Conservation (phyloP, 1,140 invertebrate genomes). For the Papilio glaucus region DNA sequence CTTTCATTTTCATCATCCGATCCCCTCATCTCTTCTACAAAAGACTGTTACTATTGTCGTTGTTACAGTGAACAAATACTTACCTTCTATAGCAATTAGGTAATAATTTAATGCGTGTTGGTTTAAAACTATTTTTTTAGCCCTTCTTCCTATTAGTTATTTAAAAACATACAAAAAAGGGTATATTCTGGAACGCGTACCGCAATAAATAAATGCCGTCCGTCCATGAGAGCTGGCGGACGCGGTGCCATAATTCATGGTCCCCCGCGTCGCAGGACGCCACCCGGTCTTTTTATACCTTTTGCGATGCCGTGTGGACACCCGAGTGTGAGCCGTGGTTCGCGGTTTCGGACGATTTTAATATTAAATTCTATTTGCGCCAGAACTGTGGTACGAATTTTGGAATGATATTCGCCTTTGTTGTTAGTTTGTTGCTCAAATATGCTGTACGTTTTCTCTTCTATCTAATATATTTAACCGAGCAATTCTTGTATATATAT, state of each 20-base stretch:
- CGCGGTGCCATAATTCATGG: conserved; percentile 50
- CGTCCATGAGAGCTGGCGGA: conserved; percentile 20
- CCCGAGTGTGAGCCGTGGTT: conserved; percentile 41
- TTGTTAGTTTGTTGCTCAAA: conserved; percentile 4
- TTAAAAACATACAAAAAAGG: conserved; percentile 1
- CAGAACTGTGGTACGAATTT: not conserved
- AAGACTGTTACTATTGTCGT: too few relatives aligned
- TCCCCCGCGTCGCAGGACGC: conserved; percentile 41
- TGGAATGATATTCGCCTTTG: conserved; percentile 17
- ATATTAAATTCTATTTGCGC: conserved; percentile 39
- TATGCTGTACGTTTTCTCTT: not conserved
- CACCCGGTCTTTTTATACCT: conserved; percentile 54
- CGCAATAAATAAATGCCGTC: conserved; percentile 34
- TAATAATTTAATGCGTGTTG: not conserved
- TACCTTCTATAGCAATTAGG: not conserved
- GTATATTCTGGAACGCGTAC: conserved; percentile 16
- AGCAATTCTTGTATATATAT: too few relatives aligned
- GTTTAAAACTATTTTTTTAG: not conserved
- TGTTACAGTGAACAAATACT: too few relatives aligned
- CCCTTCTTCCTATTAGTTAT: not conserved
- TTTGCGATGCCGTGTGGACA: conserved; percentile 49
- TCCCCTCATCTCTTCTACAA: too few relatives aligned
- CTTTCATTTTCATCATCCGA: too few relatives aligned
- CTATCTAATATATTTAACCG: too few relatives aligned
- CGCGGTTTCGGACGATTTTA: conserved; percentile 54